phyloP scores from a whole-genome alignment of 2,797 vertebrate species.

The Hirundo rustica region DNA sequence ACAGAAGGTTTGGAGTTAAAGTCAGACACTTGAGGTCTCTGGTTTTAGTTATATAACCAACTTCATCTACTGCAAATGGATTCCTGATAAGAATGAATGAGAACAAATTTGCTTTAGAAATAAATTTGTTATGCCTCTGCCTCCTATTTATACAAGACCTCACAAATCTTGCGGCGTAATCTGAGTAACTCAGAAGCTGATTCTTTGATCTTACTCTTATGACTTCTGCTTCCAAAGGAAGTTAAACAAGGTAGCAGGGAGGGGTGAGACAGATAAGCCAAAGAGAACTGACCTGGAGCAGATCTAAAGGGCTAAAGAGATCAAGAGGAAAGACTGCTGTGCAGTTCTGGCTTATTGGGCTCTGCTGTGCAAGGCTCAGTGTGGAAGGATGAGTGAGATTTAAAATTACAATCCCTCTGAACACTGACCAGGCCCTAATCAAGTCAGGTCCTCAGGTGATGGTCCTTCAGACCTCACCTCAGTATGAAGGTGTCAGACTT shows the following conservation, averaged over 20 bases:
- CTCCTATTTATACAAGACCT: conserved; percentile 29
- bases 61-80: conserved; percentile 19
- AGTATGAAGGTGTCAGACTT: conserved; percentile 32
- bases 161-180: conserved; percentile 8
- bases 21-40: conserved; percentile 51
- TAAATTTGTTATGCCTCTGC: conserved; percentile 48
- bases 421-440: not conserved
- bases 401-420: not conserved
- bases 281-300: conserved; percentile 2
- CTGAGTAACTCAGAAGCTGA: not conserved
- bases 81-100: conserved; percentile 51
- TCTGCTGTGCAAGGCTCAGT: conserved; percentile 7
- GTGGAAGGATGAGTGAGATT: conserved; percentile 8
- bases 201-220: conserved; percentile 21
- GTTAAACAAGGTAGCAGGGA: not conserved
- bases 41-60: conserved; percentile 23
- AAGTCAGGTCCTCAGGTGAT: not conserved
- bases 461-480: conserved; percentile 16
- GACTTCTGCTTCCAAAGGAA: conserved; percentile 39
- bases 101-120: conserved; percentile 50
- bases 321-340: not conserved
- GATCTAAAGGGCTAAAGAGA: conserved; percentile 33
- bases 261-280: not conserved
- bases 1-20: conserved; percentile 60
- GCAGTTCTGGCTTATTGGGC: not conserved